A percentile compares a stretch with the other conserved stretches of the same genome.
Evolutionary conservation across 2,113 vertebrate species (phyloP).

Genomic region (Protobothrops flavoviridis): DNA sequence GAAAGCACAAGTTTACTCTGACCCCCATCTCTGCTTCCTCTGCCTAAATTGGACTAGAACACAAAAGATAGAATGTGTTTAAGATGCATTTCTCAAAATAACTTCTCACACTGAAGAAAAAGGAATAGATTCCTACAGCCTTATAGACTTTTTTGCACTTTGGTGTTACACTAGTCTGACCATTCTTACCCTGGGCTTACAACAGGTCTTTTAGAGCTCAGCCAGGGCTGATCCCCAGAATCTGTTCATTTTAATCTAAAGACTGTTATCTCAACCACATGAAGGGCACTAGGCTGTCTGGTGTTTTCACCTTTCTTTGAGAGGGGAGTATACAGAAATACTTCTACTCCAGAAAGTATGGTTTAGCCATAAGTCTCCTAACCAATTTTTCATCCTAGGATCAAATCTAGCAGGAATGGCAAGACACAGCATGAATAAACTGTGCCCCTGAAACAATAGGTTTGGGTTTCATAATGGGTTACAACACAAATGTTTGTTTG

Average conservation of each 20-base stretch:
- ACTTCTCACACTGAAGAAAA: not conserved
- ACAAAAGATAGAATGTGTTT: not conserved
- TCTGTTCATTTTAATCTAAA: not conserved
- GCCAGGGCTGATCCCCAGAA: not conserved
- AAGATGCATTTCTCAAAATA: not conserved
- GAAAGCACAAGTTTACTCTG: not conserved
- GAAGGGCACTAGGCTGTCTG: not conserved
- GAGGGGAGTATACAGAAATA: not conserved
- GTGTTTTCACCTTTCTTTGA: not conserved
- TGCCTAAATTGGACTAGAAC: not conserved
- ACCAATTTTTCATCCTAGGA: not conserved
- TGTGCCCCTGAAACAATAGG: not conserved
- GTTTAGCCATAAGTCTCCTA: not conserved
- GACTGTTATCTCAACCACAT: not conserved
- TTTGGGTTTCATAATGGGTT: not conserved
- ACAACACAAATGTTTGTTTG: constrained; percentile 45
- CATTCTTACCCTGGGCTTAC: not conserved
- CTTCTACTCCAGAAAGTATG: not conserved
- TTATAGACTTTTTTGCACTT: not conserved
- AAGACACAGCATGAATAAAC: not conserved
- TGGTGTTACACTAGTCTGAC: not conserved
- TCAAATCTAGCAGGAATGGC: not conserved
- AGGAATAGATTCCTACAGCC: not conserved
- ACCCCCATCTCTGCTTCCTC: not conserved
- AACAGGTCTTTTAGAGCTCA: not conserved